Percentiles rank a stretch among this genome's conserved stretches.
phyloP scores from a whole-genome alignment of 2,888 invertebrate genomes.

The Chloromyia formosa region DNA sequence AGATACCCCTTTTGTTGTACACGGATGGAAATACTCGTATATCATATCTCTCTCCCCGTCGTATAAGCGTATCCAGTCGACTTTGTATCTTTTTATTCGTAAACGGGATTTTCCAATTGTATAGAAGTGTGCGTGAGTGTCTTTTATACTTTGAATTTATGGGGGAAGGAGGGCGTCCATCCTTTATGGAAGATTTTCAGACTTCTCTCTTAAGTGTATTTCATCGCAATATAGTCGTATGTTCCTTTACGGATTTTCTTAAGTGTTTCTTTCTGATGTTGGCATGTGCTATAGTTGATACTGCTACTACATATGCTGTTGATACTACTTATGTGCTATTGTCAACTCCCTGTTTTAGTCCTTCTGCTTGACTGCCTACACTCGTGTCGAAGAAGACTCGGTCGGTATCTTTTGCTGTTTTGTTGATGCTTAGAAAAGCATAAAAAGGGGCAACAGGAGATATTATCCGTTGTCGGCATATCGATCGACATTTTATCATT shows the following conservation, averaged over 20 bases:
- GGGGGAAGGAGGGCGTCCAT: conserved; percentile 26
- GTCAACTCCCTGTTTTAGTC: conserved; percentile 20
- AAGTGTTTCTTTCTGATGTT: conserved; percentile 13
- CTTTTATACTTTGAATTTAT: conserved; percentile 10
- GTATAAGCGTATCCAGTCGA: not conserved
- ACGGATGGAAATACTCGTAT: not conserved
- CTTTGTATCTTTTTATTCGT: not conserved
- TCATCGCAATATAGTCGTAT: conserved; percentile 27
- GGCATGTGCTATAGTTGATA: not conserved
- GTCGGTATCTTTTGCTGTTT: conserved; percentile 10
- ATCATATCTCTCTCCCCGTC: conserved; percentile 27
- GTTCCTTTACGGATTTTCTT: not conserved
- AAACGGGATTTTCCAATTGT: not conserved
- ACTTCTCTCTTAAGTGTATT: conserved; percentile 19
- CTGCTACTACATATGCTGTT: not conserved
- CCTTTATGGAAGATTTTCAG: conserved; percentile 32
- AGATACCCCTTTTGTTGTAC: not conserved
- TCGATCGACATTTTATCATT: conserved; percentile 33
- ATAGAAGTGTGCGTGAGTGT: not conserved
- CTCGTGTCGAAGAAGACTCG: not conserved
- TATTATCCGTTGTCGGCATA: conserved; percentile 21
- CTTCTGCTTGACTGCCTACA: conserved; percentile 5
- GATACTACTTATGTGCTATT: conserved; percentile 13
- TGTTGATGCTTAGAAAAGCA: not conserved
- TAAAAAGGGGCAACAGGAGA: conserved; percentile 16